phyloP scores from a whole-genome alignment of 2,888 invertebrate species.

The Tenthredo mesomela region DNA sequence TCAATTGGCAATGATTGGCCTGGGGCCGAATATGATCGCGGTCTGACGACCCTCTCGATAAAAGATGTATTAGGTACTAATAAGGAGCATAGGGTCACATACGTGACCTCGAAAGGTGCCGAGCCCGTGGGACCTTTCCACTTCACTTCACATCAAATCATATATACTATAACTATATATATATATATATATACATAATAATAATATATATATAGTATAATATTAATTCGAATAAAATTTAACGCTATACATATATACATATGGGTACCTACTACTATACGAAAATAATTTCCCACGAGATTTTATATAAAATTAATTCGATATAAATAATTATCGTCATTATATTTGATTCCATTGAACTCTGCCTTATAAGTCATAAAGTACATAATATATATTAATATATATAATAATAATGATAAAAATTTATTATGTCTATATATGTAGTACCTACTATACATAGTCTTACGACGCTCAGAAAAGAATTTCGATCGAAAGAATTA shows the following conservation, averaged over 20 bases:
- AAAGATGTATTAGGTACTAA: constrained; percentile 17
- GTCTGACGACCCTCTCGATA: background rate
- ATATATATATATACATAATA: too few species aligned
- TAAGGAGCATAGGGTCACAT: constrained; percentile 18
- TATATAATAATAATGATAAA: too few species aligned
- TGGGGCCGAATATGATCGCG: constrained; percentile 37
- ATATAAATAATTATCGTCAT: background rate
- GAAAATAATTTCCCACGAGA: background rate
- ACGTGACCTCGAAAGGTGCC: constrained; percentile 21
- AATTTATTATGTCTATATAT: too few species aligned
- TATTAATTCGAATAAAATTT: background rate
- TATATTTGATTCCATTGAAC: background rate
- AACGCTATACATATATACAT: background rate
- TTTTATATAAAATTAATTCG: background rate
- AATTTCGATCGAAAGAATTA: background rate
- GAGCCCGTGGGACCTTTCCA: constrained; percentile 16
- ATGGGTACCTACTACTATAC: background rate
- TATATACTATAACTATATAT: background rate
- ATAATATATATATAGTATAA: background rate
- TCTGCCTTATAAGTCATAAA: too few species aligned
- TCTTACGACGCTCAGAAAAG: background rate
- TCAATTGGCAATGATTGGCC: constrained; percentile 49
- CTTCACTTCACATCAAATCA: background rate
- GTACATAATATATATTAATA: too few species aligned
- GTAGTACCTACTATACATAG: too few species aligned